Conservation (phyloP, 2,797 vertebrate species). For the Ambastaia sidthimunki region DNA sequence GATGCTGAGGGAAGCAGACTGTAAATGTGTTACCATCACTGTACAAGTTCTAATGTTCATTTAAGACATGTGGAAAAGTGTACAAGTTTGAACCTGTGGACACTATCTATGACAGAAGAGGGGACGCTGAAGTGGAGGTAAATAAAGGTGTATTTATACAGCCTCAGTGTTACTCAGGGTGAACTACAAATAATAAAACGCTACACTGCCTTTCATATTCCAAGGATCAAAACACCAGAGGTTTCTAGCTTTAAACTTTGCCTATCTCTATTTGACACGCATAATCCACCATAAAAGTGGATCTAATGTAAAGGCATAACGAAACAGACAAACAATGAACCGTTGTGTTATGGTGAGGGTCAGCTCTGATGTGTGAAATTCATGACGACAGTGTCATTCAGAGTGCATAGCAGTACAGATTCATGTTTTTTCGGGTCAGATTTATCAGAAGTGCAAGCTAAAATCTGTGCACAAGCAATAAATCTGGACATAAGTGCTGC, state of each 20-base stretch:
- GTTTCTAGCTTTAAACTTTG: constrained; percentile 24
- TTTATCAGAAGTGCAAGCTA: constrained; percentile 3
- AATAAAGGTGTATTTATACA: background rate
- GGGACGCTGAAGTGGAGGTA: background rate
- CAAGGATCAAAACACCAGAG: constrained; percentile 13
- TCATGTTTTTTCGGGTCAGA: constrained; percentile 1
- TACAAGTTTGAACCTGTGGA: background rate
- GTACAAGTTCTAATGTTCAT: background rate
- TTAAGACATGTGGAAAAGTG: constrained; percentile 1
- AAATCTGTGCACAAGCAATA: constrained; percentile 42
- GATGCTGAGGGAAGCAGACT: background rate
- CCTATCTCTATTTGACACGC: constrained; percentile 41
- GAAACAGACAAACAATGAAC: constrained; percentile 28
- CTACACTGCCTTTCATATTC: constrained; percentile 23
- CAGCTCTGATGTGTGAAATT: constrained; percentile 37
- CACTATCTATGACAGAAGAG: background rate
- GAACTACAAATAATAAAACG: background rate
- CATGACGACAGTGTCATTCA: constrained; percentile 43
- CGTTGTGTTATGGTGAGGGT: constrained; percentile 22
- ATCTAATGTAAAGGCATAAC: constrained; percentile 14
- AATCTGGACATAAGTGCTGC: constrained; percentile 17
- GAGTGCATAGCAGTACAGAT: constrained; percentile 34
- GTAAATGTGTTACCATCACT: background rate
- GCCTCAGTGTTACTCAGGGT: background rate
- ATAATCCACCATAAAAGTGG: constrained; percentile 39